Evolutionary conservation across 2,888 invertebrate genomes (phyloP), one percentile per base, ranked within the genome.

Genomic region (Phasia obesa): DNA sequence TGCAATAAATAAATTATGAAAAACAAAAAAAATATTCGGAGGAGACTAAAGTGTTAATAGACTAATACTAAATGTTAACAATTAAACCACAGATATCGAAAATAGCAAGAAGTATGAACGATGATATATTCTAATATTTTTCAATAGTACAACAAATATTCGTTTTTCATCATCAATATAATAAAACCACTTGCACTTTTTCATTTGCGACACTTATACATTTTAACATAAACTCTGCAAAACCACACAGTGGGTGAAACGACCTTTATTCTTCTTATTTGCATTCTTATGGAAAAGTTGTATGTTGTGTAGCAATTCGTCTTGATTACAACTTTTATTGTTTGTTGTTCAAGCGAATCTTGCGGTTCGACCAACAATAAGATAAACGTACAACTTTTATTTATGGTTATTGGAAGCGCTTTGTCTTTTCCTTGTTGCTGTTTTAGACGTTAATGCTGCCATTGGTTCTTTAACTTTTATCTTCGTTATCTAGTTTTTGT

Each of bases 221-320:
- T 31, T 11, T 9, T 1, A 35, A 35, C 35, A 62, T 25, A 65
- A 27, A 42, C 25, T 13, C 21, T 42, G n/a, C 17, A 71, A 74
- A 82, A 74, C 77, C 77, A 51, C 78, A 71, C 70, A 59, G 74
- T 83, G 82, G 82, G 82, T 78, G 78, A 65, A 69, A 64, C 53
- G 73, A 42, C 44, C 53, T 70, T 27, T 27, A 13, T 47, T n/a
- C 2, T 74, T 35, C 69, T 53, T 21, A 11, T 17, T 31, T 2
- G 5, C 19, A 59, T 60, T 19, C 21, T 53, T 62, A 51, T 42
- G 19, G 11, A 51, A 62, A 49, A 35, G 21, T 21, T 35, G 15
- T 19, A 53, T 44, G 42, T 75, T 53, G 49, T 67, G 21, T 53
- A n/a, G 23, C 21, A 23, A 42, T 69, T 57, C 51, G 60, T 17